Evolutionary conservation across 1,140 invertebrate species (phyloP).

Genomic region (Samia ricini): DNA sequence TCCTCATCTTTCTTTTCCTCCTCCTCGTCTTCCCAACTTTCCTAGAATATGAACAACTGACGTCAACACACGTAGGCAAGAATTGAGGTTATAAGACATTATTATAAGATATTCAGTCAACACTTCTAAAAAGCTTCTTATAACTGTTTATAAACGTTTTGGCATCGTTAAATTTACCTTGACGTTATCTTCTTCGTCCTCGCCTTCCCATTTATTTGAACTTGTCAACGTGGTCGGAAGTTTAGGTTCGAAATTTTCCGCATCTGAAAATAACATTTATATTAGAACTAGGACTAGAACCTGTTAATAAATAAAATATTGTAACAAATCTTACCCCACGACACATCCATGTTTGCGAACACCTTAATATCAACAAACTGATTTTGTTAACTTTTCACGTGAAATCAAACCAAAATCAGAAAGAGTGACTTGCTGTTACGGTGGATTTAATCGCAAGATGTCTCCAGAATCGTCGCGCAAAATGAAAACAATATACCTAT

Average conservation of each 20-base stretch:
- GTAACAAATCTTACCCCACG: conserved; percentile 67
- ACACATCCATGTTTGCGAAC: conserved; percentile 70
- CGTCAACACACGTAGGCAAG: conserved; percentile 66
- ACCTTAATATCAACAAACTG: conserved; percentile 55
- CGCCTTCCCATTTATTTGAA: conserved; percentile 91
- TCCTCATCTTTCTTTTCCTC: conserved; percentile 82
- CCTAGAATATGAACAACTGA: conserved; percentile 78
- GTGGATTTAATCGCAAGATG: conserved; percentile 72
- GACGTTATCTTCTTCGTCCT: conserved; percentile 91
- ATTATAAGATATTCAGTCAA: not conserved
- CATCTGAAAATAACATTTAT: conserved; percentile 59
- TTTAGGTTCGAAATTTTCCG: conserved; percentile 76
- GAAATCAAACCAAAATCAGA: conserved; percentile 65
- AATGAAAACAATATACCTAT: conserved; percentile 57
- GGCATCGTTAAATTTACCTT: conserved; percentile 81
- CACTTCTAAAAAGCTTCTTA: not conserved
- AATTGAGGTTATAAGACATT: conserved; percentile 60
- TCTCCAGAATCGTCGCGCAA: conserved; percentile 69
- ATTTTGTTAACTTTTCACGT: conserved; percentile 67
- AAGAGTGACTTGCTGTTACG: conserved; percentile 51
- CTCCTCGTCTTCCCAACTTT: conserved; percentile 92
- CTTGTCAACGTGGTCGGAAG: conserved; percentile 71
- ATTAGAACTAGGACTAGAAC: conserved; percentile 29
- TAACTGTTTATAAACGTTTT: conserved; percentile 28
- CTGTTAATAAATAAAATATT: conserved; percentile 24